These are phyloP conservation scores for Papilio glaucus DNA, from an alignment of 1,140 invertebrate species.

Conservation along the genomic window DNA sequence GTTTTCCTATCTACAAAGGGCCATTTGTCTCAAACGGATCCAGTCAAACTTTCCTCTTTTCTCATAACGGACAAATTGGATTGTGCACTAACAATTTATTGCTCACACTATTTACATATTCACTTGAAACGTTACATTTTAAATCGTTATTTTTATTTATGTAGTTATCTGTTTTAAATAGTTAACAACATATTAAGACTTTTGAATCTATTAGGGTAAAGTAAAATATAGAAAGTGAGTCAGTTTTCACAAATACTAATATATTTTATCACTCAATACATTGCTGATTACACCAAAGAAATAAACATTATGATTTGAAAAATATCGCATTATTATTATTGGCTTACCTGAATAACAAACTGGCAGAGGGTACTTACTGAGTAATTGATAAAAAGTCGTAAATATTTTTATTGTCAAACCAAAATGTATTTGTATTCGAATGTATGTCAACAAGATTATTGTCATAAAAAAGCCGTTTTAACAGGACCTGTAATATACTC, in stretches of 20 bases:
- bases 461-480: slow-evolving; percentile 12
- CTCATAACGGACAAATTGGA: slow-evolving; percentile 58
- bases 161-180: background rate
- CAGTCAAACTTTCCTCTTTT: slow-evolving; percentile 69
- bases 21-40: slow-evolving; percentile 77
- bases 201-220: no score
- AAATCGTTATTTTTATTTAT: background rate
- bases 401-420: slow-evolving; percentile 3
- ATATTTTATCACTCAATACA: no score
- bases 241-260: no score
- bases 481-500: background rate
- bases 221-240: no score
- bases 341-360: background rate
- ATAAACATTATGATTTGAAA: no score
- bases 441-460: slow-evolving; percentile 15
- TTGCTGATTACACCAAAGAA: no score
- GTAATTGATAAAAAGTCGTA: background rate
- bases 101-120: slow-evolving; percentile 36
- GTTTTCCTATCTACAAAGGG: slow-evolving; percentile 77
- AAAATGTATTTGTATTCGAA: slow-evolving; percentile 20
- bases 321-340: background rate
- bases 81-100: slow-evolving; percentile 51
- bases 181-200: no score
- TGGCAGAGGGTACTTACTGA: background rate
- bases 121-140: slow-evolving; percentile 8